Conservation (phyloP, 2,888 invertebrate genomes). For the Deilephila elpenor region DNA sequence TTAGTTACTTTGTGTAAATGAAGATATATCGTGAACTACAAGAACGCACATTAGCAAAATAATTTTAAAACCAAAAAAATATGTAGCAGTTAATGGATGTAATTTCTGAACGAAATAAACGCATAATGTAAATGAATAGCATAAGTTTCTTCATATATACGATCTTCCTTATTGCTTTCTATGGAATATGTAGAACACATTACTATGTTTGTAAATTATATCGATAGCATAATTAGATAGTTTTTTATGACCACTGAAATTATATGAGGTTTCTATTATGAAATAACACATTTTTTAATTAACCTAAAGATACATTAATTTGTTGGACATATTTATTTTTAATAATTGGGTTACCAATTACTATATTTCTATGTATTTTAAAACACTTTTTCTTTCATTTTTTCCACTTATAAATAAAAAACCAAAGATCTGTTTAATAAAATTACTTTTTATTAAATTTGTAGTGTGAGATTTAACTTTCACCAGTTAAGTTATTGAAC, state of each 20-base stretch:
- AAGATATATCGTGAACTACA: too few species aligned
- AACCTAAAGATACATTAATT: not conserved
- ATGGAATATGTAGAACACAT: constrained; percentile 7
- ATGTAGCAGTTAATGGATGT: too few species aligned
- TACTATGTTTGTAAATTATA: not conserved
- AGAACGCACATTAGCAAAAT: too few species aligned
- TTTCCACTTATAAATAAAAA: too few species aligned
- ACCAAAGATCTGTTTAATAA: too few species aligned
- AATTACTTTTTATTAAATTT: too few species aligned
- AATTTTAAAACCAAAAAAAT: too few species aligned
- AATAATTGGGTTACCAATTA: not conserved
- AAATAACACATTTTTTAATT: not conserved
- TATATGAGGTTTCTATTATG: not conserved
- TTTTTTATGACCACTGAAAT: not conserved
- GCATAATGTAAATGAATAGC: not conserved
- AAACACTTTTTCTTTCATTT: too few species aligned
- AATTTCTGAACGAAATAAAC: not conserved
- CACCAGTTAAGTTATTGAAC: too few species aligned
- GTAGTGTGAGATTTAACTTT: too few species aligned
- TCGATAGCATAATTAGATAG: not conserved
- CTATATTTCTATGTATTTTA: too few species aligned
- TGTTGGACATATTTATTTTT: not conserved
- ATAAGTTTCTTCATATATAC: constrained; percentile 1
- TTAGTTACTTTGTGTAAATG: too few species aligned
- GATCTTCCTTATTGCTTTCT: constrained; percentile 7